These are phyloP conservation scores for Enteromius argenteus DNA, from an alignment of 2,797 vertebrate species.

Conservation along the genomic window DNA sequence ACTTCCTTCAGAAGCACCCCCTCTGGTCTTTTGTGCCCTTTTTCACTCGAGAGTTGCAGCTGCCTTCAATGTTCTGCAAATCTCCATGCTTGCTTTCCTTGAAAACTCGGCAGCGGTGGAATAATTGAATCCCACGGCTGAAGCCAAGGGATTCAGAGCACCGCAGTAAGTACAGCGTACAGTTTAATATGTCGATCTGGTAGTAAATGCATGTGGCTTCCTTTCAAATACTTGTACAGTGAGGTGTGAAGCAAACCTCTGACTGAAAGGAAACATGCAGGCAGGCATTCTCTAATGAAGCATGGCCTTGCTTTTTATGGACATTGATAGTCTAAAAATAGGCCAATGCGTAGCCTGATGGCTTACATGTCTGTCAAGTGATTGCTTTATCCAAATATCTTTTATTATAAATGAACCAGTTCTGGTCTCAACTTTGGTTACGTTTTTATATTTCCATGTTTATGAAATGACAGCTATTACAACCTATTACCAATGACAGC, in stretches of 20 bases:
- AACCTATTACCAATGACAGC: neutral
- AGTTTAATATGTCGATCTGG: constrained; percentile 30
- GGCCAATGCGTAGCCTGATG: neutral
- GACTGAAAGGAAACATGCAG: constrained; percentile 43
- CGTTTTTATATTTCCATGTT: neutral
- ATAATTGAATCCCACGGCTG: constrained; percentile 45
- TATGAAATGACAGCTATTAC: neutral
- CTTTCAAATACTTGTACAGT: constrained; percentile 32
- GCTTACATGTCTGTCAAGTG: neutral
- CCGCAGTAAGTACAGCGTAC: constrained; percentile 1
- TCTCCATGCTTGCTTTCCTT: constrained; percentile 49
- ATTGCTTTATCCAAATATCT: neutral
- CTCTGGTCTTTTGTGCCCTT: constrained; percentile 31
- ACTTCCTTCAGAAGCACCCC: constrained; percentile 2
- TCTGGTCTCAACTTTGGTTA: neutral
- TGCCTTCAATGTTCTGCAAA: constrained; percentile 64
- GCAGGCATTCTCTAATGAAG: constrained; percentile 43
- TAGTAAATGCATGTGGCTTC: constrained; percentile 33
- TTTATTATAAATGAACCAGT: neutral
- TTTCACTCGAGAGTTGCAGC: constrained; percentile 47
- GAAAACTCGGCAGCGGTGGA: constrained; percentile 35
- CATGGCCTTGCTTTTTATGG: constrained; percentile 34
- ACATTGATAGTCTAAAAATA: constrained; percentile 34
- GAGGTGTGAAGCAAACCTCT: constrained; percentile 40
- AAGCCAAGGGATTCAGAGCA: constrained; percentile 11